Conservation (phyloP, 1,140 invertebrate genomes). For the Drosophila varians region DNA sequence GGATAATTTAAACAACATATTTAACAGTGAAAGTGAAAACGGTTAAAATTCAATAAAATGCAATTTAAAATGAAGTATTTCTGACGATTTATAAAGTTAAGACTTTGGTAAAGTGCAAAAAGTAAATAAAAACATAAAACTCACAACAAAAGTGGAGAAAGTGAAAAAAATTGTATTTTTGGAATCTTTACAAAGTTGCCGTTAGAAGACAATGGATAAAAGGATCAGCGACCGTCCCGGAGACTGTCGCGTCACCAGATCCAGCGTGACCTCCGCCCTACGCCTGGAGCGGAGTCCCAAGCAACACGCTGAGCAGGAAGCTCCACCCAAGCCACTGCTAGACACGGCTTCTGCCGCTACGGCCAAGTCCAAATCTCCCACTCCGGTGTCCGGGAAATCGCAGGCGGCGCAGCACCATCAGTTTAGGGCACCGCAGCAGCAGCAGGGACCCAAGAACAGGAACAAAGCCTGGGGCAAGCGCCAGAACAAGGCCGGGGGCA, state of each 20-base stretch:
- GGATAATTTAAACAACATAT: conserved; percentile 23
- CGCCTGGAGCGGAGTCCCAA: conserved; percentile 47
- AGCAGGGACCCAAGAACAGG: conserved; percentile 58
- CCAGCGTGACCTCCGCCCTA: conserved; percentile 69
- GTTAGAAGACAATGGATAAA: conserved; percentile 53
- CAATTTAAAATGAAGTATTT: background rate
- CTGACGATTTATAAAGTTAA: background rate
- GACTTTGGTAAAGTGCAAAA: background rate
- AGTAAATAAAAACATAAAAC: background rate
- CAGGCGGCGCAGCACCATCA: conserved; percentile 65
- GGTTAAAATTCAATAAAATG: conserved; percentile 14
- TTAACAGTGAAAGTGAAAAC: conserved; percentile 38
- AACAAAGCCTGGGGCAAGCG: conserved; percentile 78
- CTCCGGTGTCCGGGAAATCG: conserved; percentile 47
- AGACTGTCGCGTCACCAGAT: conserved; percentile 73
- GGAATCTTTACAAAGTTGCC: conserved; percentile 1
- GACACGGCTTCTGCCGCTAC: conserved; percentile 8
- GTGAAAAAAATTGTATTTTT: background rate
- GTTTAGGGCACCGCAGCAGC: conserved; percentile 77
- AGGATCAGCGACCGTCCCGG: conserved; percentile 66
- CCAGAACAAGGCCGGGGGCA: conserved; percentile 65
- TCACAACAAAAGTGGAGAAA: background rate
- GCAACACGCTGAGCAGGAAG: conserved; percentile 23
- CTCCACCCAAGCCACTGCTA: conserved; percentile 21
- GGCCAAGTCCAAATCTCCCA: conserved; percentile 52